Evolutionary conservation across 1,140 invertebrate genomes (phyloP), one percentile per base, ranked within the genome.

Genomic region (Rhagoletis pomonella): DNA sequence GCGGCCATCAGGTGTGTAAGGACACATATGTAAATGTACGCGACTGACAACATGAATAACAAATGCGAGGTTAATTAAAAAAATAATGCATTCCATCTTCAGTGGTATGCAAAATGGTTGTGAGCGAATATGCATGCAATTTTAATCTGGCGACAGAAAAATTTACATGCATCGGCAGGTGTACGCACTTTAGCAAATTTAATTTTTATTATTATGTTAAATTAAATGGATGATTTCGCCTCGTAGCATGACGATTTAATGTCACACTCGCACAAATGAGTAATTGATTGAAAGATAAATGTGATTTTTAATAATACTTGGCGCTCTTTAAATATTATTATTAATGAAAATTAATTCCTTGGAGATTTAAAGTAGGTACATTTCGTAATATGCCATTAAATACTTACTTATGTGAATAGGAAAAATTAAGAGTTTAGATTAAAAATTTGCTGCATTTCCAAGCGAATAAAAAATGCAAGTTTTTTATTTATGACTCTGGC

Each of bases 51-150:
- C 73, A 81, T 81, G 73, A 81, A 81, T 81, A 81, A 81, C 47
- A 81, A 81, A 81, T 81, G 47, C n/a, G 47, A 81, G 47, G 73
- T 81, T 50, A 81, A 81, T 81, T 81, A 55, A 81, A 81, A 77
- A 77, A 81, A 81, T 55, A 58, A 62, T 62, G 60, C 60, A 62
- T 29, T 29, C 29, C 29, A 29, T 29, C 29, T 29, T 29, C 29
- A 29, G 29, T 29, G 29, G 29, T 29, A 29, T 29, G 29, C 29
- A 29, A 4, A 1, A 67, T 7, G 6, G 62, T 65, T n/a, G 65
- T 9, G 65, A 1, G 29, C 7, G n/a, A 5, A 2, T 77, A 50
- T 14, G 12, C 17, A 12, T 67, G 19, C 9, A 67, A 67, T 39
- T 67, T 12, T 9, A 29, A 7, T 59, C 29, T 67, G 65, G 6